Evolutionary conservation across 2,113 vertebrate species (phyloP).

Genomic region (Solea solea): DNA sequence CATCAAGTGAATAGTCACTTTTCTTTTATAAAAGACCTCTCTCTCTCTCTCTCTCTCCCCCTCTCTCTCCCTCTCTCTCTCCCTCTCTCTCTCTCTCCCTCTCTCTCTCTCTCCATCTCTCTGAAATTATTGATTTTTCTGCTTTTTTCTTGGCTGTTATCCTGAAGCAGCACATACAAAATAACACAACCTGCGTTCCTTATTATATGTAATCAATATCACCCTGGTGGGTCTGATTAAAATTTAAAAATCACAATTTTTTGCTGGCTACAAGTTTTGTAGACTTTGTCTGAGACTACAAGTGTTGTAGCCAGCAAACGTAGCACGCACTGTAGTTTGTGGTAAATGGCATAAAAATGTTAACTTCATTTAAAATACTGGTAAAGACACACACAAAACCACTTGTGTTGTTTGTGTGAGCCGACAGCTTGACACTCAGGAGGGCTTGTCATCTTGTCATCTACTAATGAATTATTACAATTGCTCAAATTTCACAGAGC

Average conservation of each 20-base stretch:
- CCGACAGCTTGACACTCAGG: slow-evolving; percentile 35
- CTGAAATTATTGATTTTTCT: not conserved
- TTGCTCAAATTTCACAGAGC: slow-evolving; percentile 14
- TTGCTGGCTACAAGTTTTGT: not conserved
- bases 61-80: no score
- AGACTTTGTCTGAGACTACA: slow-evolving; percentile 22
- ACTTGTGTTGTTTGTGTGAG: not conserved
- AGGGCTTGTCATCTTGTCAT: slow-evolving; percentile 30
- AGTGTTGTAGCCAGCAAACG: no score
- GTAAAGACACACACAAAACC: no score
- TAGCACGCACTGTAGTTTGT: no score
- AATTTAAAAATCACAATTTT: no score
- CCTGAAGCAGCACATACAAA: not conserved
- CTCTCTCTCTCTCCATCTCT: not conserved
- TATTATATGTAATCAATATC: not conserved
- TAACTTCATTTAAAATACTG: no score
- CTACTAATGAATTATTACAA: slow-evolving; percentile 6
- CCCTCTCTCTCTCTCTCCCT: no score
- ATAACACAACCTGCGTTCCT: not conserved
- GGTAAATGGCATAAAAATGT: no score
- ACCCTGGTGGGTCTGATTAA: no score
- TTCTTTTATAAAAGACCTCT: no score
- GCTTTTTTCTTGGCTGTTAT: no score
- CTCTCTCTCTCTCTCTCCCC: not conserved
- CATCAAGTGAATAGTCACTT: no score